Base-by-base conservation (phyloP, 2,888 invertebrate genomes). In the Sabatieria punctata region DNA sequence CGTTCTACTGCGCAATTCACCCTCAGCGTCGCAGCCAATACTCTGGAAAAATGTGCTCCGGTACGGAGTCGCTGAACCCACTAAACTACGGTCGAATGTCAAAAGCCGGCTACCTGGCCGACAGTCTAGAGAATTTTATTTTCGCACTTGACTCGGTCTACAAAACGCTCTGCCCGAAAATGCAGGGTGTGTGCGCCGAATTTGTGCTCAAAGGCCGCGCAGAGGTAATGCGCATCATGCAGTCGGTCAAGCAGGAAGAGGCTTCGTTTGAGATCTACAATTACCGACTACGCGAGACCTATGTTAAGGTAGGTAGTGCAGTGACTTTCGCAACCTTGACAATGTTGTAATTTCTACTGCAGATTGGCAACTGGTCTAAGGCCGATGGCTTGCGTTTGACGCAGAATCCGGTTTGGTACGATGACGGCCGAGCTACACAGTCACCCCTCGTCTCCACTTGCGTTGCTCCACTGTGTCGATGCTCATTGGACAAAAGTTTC, bases 361-460 rank as follows among this genome's bases (percentile, higher is more conserved):
- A 60, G 54, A 51, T 67, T 39, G 67, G 65, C 21, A 62, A 61
- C 47, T 68, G 65, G 65, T 60, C 63, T 1, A 41, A 54, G 36
- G 44, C 48, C 4, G 47, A 48, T 4, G 57, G 59, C 8, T 47
- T 60, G 21, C 47, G 52, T 43, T 50, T 57, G 50, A 53, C 36
- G 49, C 53, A 21, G 60, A 60, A 45, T 43, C 50, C 25, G 48
- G 45, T 26, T 47, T 45, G 44, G 43, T n/a, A n/a, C n/a, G 23
- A 43, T 11, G 15, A 30, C 30, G 30, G 30, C 50, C 49, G 26
- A 36, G 43, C 24, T 15, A 40, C 24, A 40, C 36, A 11, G 22
- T 38, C 21, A 41, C 35, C 18, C 30, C 49, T 48, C n/a, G 47
- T 46, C 21, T 57, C 55, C 3, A 52, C 49, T 22, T 63, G 63